Conservation (phyloP, 2,797 vertebrate species). For the Pangasius larnaudii region DNA sequence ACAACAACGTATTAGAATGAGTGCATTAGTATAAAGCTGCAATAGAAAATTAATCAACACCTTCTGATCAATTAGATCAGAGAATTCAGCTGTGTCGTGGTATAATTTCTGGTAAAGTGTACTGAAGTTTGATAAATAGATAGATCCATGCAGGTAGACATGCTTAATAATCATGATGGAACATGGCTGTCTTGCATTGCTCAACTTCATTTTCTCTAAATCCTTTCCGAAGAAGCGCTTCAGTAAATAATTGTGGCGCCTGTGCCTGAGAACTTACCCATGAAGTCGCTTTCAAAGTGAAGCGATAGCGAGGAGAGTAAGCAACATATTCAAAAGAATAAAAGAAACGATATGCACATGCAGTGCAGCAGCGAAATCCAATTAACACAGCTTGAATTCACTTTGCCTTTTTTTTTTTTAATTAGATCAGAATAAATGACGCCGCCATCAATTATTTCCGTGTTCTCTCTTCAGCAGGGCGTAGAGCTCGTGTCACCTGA, state of each 20-base stretch:
- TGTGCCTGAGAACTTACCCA: neutral
- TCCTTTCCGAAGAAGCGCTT: neutral
- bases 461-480: slow-evolving; percentile 42
- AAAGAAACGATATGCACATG: neutral
- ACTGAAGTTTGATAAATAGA: neutral
- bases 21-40: neutral
- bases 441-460: slow-evolving; percentile 44
- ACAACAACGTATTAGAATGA: neutral
- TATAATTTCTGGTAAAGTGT: neutral
- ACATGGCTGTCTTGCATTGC: neutral
- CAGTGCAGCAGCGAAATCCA: slow-evolving; percentile 25
- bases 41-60: neutral
- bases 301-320: slow-evolving; percentile 17
- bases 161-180: neutral
- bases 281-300: neutral
- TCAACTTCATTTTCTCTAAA: neutral
- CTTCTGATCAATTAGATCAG: neutral
- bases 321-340: neutral
- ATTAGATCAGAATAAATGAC: slow-evolving; percentile 41
- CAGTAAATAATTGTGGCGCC: neutral
- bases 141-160: neutral
- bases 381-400: slow-evolving; percentile 40
- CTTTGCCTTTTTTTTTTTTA: slow-evolving; percentile 6
- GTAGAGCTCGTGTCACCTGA: slow-evolving; percentile 40
- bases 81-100: neutral